Conservation (phyloP, 2,888 invertebrate species). For the Thymelicus sylvestris region DNA sequence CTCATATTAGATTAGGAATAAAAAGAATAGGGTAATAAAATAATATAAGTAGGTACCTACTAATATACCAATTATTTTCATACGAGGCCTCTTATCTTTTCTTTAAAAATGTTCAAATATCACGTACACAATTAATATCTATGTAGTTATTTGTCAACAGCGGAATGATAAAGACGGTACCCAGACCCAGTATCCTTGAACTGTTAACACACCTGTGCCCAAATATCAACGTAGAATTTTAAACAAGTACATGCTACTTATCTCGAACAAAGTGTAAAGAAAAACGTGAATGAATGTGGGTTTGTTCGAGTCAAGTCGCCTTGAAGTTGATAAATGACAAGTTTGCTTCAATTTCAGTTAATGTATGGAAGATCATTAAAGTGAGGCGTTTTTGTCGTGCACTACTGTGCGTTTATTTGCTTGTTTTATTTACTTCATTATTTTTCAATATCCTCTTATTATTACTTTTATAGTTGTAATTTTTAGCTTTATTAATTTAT, state of each 20-base stretch:
- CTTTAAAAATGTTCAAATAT: background rate
- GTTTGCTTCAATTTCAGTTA: constrained; percentile 24
- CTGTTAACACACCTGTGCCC: constrained; percentile 7
- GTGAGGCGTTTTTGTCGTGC: constrained; percentile 3
- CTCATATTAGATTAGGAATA: no score
- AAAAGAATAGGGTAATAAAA: no score
- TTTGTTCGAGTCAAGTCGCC: constrained; percentile 15
- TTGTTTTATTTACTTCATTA: constrained; percentile 6
- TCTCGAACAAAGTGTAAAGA: constrained; percentile 23
- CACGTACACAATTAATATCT: constrained; percentile 4
- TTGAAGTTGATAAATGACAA: constrained; percentile 30
- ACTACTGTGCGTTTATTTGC: no score
- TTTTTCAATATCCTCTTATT: constrained; percentile 3
- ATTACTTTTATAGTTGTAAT: background rate
- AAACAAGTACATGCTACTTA: constrained; percentile 2
- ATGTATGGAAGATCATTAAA: constrained; percentile 19
- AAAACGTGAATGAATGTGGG: constrained; percentile 31
- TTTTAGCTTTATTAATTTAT: no score
- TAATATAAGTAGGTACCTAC: no score
- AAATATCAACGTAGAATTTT: constrained; percentile 1
- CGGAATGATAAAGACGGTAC: no score
- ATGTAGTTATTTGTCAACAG: background rate
- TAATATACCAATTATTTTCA: no score
- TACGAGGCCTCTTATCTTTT: no score
- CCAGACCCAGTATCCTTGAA: background rate